Percentiles rank a stretch among this genome's conserved stretches.
Conservation (phyloP, 2,113 vertebrate genomes). For the Otus sunia region DNA sequence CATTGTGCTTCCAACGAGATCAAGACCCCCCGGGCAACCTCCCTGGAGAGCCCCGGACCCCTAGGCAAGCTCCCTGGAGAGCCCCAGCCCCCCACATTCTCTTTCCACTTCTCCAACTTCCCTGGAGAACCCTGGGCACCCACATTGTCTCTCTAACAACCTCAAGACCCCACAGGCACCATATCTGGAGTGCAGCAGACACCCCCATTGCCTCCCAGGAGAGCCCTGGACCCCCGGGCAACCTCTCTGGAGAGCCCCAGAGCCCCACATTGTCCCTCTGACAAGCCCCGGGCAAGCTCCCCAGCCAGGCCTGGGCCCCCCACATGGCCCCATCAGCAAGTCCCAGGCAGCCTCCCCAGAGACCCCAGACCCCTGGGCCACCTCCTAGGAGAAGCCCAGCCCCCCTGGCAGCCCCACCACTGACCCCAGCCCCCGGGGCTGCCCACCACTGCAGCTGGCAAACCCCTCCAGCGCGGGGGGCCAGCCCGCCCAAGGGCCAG, state of each 20-base stretch:
- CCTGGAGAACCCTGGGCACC: no score
- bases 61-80: no score
- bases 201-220: fast-evolving
- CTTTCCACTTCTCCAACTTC: no score
- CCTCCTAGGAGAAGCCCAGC: not conserved
- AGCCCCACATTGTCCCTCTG: not conserved
- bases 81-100: no score
- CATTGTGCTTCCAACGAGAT: no score
- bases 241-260: not conserved
- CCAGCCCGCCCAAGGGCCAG: fast-evolving
- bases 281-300: not conserved
- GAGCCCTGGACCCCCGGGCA: not conserved
- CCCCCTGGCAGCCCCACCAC: not conserved
- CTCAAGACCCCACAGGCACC: no score
- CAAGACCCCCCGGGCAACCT: no score
- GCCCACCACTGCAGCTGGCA: not conserved
- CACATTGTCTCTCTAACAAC: no score
- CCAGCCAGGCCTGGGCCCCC: not conserved
- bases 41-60: not conserved
- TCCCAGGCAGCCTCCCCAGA: not conserved
- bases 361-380: not conserved
- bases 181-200: not conserved
- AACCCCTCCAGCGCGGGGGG: fast-evolving
- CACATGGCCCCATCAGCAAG: not conserved
- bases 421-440: not conserved